Evolutionary conservation across 1,140 invertebrate species (phyloP).

Genomic region (Aporrectodea caliginosa): DNA sequence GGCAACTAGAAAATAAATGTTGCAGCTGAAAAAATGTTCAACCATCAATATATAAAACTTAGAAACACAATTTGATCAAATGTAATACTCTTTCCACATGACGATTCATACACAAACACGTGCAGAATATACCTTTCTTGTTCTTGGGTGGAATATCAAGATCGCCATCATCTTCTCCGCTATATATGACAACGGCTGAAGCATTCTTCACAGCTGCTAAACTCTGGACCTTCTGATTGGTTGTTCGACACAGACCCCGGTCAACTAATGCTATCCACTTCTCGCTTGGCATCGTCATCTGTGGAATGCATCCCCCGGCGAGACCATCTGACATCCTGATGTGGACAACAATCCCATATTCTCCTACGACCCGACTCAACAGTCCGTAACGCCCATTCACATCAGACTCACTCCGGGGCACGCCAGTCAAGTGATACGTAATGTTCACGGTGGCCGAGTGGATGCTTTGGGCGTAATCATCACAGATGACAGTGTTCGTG

Average conservation of each 20-base stretch:
- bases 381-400: slow-evolving; percentile 67
- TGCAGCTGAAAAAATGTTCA: too few relatives aligned
- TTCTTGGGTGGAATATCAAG: slow-evolving; percentile 31
- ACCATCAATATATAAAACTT: too few relatives aligned
- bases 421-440: slow-evolving; percentile 45
- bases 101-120: too few relatives aligned
- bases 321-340: slow-evolving; percentile 58
- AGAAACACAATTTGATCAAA: too few relatives aligned
- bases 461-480: background rate
- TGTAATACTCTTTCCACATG: too few relatives aligned
- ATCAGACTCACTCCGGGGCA: slow-evolving; percentile 49
- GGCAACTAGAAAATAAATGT: too few relatives aligned
- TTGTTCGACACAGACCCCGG: slow-evolving; percentile 67
- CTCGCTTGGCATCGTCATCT: slow-evolving; percentile 53
- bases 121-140: slow-evolving; percentile 37
- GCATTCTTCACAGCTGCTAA: slow-evolving; percentile 65
- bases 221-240: slow-evolving; percentile 71
- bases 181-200: slow-evolving; percentile 70
- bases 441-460: slow-evolving; percentile 53
- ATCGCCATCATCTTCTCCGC: slow-evolving; percentile 59
- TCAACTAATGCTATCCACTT: slow-evolving; percentile 73
- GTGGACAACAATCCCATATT: slow-evolving; percentile 62
- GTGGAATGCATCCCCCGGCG: slow-evolving; percentile 63
- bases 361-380: slow-evolving; percentile 61
- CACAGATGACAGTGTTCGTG: background rate